Percentiles rank a stretch among this genome's conserved stretches.
These are phyloP conservation scores for Stigmatopora nigra DNA, from an alignment of 2,113 vertebrate species.

Conservation along the genomic window DNA sequence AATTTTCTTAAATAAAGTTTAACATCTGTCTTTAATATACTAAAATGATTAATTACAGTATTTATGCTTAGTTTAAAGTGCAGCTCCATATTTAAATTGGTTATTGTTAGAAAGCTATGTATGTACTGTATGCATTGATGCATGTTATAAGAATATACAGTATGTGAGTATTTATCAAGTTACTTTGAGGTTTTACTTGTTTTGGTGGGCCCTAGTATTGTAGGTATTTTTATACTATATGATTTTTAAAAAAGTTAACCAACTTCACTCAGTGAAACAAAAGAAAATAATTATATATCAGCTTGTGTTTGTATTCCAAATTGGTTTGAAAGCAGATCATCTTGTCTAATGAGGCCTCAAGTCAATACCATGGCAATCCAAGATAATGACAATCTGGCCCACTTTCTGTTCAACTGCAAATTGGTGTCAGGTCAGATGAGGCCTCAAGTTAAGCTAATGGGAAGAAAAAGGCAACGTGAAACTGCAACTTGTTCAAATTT, in stretches of 20 bases:
- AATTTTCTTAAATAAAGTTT: slow-evolving; percentile 71
- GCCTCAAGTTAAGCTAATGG: not conserved
- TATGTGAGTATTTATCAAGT: not conserved
- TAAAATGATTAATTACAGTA: slow-evolving; percentile 58
- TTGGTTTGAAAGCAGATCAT: not conserved
- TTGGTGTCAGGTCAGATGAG: not conserved
- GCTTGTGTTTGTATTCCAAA: not conserved
- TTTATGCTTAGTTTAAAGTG: slow-evolving; percentile 42
- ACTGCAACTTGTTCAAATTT: not conserved
- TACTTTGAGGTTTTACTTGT: not conserved
- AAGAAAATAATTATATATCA: not conserved
- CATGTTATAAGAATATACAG: too few species aligned
- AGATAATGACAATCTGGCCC: not conserved
- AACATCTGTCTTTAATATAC: slow-evolving; percentile 54
- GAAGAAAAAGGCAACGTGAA: not conserved
- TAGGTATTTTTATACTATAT: not conserved
- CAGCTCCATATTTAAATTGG: slow-evolving; percentile 29
- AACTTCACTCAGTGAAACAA: not conserved
- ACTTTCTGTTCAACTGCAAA: not conserved
- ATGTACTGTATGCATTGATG: not conserved
- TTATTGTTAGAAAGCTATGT: not conserved
- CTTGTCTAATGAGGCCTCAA: not conserved
- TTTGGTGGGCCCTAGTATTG: not conserved
- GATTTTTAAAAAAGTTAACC: not conserved
- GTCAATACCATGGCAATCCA: not conserved